Evolutionary conservation across 2,113 vertebrate species (phyloP).

Genomic region (Bubo bubo): DNA sequence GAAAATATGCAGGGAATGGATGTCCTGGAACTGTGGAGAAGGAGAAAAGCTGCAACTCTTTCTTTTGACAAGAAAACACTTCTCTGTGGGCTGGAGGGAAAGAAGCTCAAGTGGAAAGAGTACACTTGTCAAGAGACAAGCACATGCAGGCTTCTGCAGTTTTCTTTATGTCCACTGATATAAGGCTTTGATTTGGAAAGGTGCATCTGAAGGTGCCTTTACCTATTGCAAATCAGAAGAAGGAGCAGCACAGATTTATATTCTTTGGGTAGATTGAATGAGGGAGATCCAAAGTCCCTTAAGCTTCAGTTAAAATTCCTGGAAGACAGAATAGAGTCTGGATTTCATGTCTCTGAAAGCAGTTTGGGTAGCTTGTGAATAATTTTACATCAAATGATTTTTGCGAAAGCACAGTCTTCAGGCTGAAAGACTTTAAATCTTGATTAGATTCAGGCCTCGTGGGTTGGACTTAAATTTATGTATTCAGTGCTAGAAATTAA

Average conservation of each 20-base stretch:
- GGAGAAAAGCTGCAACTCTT: background rate
- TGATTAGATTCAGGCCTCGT: constrained; percentile 1
- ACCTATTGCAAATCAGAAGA: background rate
- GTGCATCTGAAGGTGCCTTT: background rate
- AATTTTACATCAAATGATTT: background rate
- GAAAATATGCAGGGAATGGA: background rate
- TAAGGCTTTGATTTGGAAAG: background rate
- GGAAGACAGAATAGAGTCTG: background rate
- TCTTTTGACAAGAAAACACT: background rate
- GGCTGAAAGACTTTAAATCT: constrained; percentile 11
- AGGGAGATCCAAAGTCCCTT: background rate
- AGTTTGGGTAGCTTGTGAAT: background rate
- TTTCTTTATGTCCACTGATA: background rate
- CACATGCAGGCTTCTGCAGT: background rate
- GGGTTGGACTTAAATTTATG: background rate
- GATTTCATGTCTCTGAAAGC: background rate
- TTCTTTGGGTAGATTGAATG: background rate
- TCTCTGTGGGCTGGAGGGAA: background rate
- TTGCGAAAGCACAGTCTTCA: background rate
- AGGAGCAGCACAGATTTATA: background rate
- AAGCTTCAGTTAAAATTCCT: background rate
- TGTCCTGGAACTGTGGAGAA: background rate
- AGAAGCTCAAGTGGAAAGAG: background rate
- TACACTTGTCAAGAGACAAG: background rate
- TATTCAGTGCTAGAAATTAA: background rate